Evolutionary conservation across 2,888 invertebrate species (phyloP).

Genomic region (Sarcophaga rosellei): DNA sequence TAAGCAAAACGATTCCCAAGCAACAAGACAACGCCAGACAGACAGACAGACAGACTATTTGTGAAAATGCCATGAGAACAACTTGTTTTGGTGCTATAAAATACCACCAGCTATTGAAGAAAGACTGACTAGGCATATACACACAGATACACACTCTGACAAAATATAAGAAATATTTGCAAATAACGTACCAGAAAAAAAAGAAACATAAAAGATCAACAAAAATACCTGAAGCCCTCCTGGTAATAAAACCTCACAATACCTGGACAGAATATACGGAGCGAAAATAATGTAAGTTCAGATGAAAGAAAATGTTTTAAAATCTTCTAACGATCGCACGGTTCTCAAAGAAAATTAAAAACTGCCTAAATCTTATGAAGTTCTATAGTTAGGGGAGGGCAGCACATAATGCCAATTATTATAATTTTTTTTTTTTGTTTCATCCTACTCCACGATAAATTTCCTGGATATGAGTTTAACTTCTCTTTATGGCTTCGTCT

Average conservation of each 20-base stretch:
- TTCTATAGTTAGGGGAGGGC: fast-evolving
- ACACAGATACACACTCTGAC: conserved; percentile 2
- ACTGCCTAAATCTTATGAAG: no score
- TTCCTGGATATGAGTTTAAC: no score
- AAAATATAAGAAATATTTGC: background rate
- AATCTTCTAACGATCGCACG: no score
- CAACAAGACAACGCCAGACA: conserved; percentile 32
- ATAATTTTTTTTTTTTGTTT: no score
- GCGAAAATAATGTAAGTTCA: no score
- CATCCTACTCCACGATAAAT: no score
- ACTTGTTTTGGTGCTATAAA: conserved; percentile 64
- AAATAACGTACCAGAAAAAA: background rate
- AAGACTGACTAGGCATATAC: background rate
- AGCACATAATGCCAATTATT: no score
- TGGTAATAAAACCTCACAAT: conserved; percentile 33
- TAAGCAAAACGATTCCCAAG: conserved; percentile 19
- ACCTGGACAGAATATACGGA: background rate
- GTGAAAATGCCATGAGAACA: conserved; percentile 69
- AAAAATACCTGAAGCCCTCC: conserved; percentile 56
- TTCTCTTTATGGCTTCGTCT: no score
- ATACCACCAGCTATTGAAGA: conserved; percentile 61
- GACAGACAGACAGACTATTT: conserved; percentile 30
- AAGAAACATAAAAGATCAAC: background rate
- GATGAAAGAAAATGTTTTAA: no score
- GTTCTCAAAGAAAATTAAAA: no score